phyloP scores from a whole-genome alignment of 2,113 vertebrate genomes.

The Pelobates fuscus region DNA sequence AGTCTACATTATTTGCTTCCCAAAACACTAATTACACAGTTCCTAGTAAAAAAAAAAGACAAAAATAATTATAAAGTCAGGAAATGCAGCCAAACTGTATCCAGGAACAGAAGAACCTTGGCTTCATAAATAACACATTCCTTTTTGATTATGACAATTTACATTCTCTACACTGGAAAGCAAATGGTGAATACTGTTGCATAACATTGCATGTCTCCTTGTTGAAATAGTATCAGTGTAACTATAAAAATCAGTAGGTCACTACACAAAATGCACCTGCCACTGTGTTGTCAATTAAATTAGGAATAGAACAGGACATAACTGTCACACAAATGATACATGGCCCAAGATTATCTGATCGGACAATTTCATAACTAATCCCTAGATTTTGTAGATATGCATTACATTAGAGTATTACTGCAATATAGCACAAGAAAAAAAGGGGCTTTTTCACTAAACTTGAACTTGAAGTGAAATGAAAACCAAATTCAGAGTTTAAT shows the following conservation, averaged over 20 bases:
- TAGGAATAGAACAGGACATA: conserved; percentile 9
- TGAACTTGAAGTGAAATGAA: too few species aligned
- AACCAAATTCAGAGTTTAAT: too few species aligned
- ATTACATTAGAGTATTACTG: too few species aligned
- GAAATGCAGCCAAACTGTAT: too few species aligned
- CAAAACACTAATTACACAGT: too few species aligned
- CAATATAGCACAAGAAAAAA: too few species aligned
- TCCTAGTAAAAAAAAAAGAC: too few species aligned
- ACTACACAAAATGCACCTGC: conserved; percentile 33
- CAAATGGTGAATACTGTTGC: conserved; percentile 26
- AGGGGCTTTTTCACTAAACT: too few species aligned
- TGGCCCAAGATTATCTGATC: neutral
- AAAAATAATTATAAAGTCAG: too few species aligned
- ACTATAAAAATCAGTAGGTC: conserved; percentile 42
- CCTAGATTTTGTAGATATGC: too few species aligned
- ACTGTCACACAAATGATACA: neutral
- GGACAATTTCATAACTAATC: too few species aligned
- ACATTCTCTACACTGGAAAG: conserved; percentile 7
- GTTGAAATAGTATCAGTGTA: conserved; percentile 31
- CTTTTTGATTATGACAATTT: conserved; percentile 6
- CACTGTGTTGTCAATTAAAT: conserved; percentile 8
- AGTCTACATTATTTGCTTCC: too few species aligned
- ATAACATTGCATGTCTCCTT: conserved; percentile 25
- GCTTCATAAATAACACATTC: conserved; percentile 27
- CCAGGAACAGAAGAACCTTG: neutral